Evolutionary conservation across 2,888 invertebrate genomes (phyloP).

Genomic region (Plebejus melissa): DNA sequence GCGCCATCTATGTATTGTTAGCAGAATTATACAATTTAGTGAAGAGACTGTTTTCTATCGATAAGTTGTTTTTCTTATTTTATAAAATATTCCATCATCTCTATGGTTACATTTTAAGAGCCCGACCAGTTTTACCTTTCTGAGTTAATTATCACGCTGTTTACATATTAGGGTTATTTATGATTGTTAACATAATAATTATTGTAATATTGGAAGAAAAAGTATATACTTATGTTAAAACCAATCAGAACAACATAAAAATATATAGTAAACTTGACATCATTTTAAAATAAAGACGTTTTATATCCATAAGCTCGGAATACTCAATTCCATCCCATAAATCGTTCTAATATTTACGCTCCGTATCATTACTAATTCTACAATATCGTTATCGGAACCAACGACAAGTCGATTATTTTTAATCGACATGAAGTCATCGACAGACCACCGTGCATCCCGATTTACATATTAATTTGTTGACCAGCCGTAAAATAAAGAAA

Average conservation of each 20-base stretch:
- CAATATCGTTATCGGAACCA: slow-evolving; percentile 33
- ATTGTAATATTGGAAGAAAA: neutral
- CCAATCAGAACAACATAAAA: neutral
- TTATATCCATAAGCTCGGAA: neutral
- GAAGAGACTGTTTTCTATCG: slow-evolving; percentile 21
- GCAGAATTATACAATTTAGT: slow-evolving; percentile 40
- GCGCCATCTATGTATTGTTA: slow-evolving; percentile 58
- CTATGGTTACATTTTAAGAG: too few relatives aligned
- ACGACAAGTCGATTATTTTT: slow-evolving; percentile 39
- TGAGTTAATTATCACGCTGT: too few relatives aligned
- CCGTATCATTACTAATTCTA: slow-evolving; percentile 15
- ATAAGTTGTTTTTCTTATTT: neutral
- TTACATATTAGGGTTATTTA: too few relatives aligned
- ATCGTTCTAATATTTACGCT: slow-evolving; percentile 6
- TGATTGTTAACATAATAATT: neutral
- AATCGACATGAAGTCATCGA: slow-evolving; percentile 45
- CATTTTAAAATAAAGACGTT: neutral
- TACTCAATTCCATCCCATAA: neutral
- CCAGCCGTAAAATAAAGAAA: slow-evolving; percentile 75
- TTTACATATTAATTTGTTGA: slow-evolving; percentile 77
- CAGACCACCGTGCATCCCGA: slow-evolving; percentile 68
- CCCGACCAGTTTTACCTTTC: too few relatives aligned
- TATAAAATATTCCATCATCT: too few relatives aligned
- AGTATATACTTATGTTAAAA: neutral
- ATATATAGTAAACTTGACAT: neutral